phyloP scores from a whole-genome alignment of 2,797 vertebrate species.

The Sphenopsis melanotis region DNA sequence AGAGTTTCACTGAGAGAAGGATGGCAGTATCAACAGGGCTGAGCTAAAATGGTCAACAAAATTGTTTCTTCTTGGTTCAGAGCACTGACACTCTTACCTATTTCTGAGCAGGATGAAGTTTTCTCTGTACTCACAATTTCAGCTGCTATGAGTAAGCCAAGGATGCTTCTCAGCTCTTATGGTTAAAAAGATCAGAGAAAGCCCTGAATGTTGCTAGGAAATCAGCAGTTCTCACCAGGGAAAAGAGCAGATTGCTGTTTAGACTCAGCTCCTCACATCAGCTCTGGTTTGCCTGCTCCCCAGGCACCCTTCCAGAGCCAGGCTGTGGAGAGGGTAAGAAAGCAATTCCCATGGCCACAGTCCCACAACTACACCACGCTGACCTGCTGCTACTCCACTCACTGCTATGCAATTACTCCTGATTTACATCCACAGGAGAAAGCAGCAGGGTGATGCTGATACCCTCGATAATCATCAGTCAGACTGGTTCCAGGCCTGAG shows the following conservation, averaged over 20 bases:
- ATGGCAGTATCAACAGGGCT: background rate
- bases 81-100: background rate
- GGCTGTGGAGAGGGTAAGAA: background rate
- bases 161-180: background rate
- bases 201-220: slow-evolving; percentile 23
- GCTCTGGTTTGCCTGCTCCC: background rate
- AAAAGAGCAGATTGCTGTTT: background rate
- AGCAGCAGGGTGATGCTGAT: background rate
- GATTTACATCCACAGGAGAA: slow-evolving; percentile 32
- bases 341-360: background rate
- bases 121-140: background rate
- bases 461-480: background rate
- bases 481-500: slow-evolving; percentile 20
- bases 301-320: background rate
- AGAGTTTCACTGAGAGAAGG: background rate
- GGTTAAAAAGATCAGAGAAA: background rate
- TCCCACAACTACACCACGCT: background rate
- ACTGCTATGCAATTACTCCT: slow-evolving; percentile 1
- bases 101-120: background rate
- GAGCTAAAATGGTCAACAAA: background rate
- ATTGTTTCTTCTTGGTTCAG: background rate
- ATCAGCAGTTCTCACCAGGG: slow-evolving; percentile 4
- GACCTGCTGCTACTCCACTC: background rate
- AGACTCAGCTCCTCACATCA: background rate
- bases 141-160: background rate